phyloP scores from a whole-genome alignment of 2,797 vertebrate species.

The Pangasius mekongensis region DNA sequence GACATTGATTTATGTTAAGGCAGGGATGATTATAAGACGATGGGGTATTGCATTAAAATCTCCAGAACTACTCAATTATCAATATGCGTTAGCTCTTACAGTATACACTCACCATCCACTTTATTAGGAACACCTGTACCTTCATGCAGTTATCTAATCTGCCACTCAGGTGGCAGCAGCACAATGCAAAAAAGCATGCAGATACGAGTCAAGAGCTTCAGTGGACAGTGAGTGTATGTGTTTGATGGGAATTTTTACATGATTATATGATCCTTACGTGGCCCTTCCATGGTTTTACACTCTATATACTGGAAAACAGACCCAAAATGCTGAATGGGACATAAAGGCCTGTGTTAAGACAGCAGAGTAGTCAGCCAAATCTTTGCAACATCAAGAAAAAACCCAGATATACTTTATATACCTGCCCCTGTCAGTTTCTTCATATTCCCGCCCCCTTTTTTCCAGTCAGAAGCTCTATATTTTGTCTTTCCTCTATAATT shows the following conservation, averaged over 20 bases:
- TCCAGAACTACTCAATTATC: not conserved
- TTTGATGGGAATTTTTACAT: not conserved
- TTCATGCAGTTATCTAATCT: not conserved
- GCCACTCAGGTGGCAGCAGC: not conserved
- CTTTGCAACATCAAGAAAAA: not conserved
- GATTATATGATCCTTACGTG: too few species aligned
- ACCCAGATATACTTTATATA: not conserved
- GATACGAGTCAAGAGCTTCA: too few species aligned
- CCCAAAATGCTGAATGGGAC: not conserved
- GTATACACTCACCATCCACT: not conserved
- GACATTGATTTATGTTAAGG: not conserved
- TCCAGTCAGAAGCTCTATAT: slow-evolving; percentile 3
- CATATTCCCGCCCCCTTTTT: not conserved
- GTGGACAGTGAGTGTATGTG: not conserved
- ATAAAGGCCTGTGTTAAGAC: not conserved
- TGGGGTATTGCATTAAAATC: not conserved
- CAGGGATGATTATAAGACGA: not conserved
- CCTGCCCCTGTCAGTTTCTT: not conserved
- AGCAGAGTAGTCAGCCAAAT: not conserved
- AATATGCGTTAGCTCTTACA: not conserved
- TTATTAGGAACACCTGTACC: not conserved
- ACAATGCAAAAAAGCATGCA: too few species aligned
- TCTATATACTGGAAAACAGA: not conserved
- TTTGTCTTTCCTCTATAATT: slow-evolving; percentile 16
- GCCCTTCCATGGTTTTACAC: too few species aligned